A percentile compares a stretch with the other conserved stretches of the same genome.
Conservation (phyloP, 2,797 vertebrate genomes). For the Onychomys leucogaster region DNA sequence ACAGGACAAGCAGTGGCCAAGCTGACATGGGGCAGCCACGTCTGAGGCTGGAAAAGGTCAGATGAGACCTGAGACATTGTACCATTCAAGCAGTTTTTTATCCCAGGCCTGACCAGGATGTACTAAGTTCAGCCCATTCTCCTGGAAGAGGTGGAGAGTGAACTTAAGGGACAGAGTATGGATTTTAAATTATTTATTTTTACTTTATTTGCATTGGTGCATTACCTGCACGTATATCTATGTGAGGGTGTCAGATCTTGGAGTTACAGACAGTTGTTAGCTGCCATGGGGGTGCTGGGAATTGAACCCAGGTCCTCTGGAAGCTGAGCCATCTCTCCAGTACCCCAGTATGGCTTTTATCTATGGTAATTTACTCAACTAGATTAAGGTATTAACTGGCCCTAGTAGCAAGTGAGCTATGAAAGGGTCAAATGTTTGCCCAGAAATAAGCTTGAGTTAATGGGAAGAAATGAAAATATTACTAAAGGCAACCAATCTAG, state of each 20-base stretch:
- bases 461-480: neutral
- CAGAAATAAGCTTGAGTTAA: constrained; percentile 4
- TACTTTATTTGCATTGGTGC: too few species aligned
- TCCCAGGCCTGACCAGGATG: neutral
- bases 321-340: too few species aligned
- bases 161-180: neutral
- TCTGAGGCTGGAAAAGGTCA: neutral
- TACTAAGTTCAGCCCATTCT: neutral
- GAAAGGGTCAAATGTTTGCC: neutral
- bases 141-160: neutral
- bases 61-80: neutral
- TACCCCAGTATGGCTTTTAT: neutral
- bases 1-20: neutral
- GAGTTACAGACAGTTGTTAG: too few species aligned
- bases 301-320: too few species aligned
- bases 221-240: too few species aligned
- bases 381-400: constrained; percentile 2
- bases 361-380: constrained; percentile 30
- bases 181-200: too few species aligned
- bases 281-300: too few species aligned
- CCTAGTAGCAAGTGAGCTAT: neutral
- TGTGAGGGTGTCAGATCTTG: too few species aligned
- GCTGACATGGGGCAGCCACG: neutral
- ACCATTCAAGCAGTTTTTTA: neutral
- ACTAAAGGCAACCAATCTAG: neutral